Base-by-base conservation (phyloP, 2,797 vertebrate species). In the Chelon auratus region DNA sequence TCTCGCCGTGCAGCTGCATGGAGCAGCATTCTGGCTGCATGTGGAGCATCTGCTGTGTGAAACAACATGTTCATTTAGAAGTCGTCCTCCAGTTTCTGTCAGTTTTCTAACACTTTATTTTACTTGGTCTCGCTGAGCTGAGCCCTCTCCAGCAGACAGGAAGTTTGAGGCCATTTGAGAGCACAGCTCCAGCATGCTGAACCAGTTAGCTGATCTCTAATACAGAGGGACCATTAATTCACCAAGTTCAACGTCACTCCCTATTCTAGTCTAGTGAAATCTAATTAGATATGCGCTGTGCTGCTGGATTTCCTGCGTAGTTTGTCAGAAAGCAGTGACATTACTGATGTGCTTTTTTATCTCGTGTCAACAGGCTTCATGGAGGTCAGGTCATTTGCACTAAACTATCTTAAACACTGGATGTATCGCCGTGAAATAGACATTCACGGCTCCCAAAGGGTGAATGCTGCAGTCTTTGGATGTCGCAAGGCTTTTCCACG, bases 311-410 rank as follows among this genome's bases (percentile, higher is more conserved):
- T 80, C 79, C 65, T 58, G 48, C 14, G 60, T 8, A 42, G 60
- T 74, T 72, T 62, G 66, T 50, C 62, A 64, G 73, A 55, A 73
- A 73, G 55, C 17, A 5, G 45, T 67, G 9, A 22, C 66, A 40
- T 39, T 18, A n/a, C 36, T 40, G 70, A 61, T 60, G 22, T 47
- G 40, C 4, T 40, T 70, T 62, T 68, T 55, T 63, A 47, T 58
- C 17, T 53, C 9, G 9, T 22, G 26, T 51, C 42, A 42, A 53
- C 30, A 39, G 22, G 33, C 62, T 17, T 7, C 48, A 13, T 3
- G 17, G 15, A 64, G 2, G 15, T 64, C 48, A 40, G 61, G 9
- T 51, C 33, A 52, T 47, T n/a, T 0, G 3, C 13, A 51, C 20
- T 0, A 5, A 62, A 48, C 24, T 5, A n/a, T n/a, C 9, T 18